phyloP scores from a whole-genome alignment of 2,113 vertebrate genomes.

The Rana temporaria region DNA sequence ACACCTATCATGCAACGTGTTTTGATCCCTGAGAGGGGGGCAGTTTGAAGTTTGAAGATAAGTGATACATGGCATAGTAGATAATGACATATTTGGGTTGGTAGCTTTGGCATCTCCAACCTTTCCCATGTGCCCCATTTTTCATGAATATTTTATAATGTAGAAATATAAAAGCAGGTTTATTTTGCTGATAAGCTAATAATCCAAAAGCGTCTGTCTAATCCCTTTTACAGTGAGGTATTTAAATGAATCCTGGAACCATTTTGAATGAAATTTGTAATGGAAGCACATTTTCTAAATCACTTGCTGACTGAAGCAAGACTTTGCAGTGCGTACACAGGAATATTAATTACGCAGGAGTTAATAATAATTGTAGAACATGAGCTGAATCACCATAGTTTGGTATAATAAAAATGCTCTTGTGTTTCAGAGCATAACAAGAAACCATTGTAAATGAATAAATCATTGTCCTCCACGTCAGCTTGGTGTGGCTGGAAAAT shows the following conservation, averaged over 20 bases:
- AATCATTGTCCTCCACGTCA: conserved; percentile 17
- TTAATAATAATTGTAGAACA: conserved; percentile 38
- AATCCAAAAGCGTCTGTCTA: background rate
- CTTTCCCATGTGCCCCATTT: too few species aligned
- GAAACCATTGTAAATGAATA: conserved; percentile 37
- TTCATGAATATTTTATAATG: too few species aligned
- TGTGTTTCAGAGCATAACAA: conserved; percentile 38
- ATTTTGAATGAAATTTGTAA: conserved; percentile 26
- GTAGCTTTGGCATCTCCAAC: too few species aligned
- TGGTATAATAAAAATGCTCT: conserved; percentile 18
- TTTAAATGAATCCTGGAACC: conserved; percentile 4
- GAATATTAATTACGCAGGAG: conserved; percentile 38
- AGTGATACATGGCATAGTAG: too few species aligned
- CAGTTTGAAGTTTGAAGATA: too few species aligned
- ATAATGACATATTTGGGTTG: too few species aligned
- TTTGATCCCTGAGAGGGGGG: too few species aligned
- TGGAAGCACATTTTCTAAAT: conserved; percentile 20
- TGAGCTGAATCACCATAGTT: conserved; percentile 16
- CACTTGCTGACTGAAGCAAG: conserved; percentile 20
- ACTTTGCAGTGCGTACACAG: background rate
- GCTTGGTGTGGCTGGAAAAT: background rate
- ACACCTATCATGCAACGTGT: too few species aligned
- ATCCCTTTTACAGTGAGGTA: background rate
- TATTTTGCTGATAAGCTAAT: background rate
- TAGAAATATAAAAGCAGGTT: background rate